These are phyloP conservation scores for Cydia fagiglandana DNA, from an alignment of 1,140 invertebrate species.

Conservation along the genomic window DNA sequence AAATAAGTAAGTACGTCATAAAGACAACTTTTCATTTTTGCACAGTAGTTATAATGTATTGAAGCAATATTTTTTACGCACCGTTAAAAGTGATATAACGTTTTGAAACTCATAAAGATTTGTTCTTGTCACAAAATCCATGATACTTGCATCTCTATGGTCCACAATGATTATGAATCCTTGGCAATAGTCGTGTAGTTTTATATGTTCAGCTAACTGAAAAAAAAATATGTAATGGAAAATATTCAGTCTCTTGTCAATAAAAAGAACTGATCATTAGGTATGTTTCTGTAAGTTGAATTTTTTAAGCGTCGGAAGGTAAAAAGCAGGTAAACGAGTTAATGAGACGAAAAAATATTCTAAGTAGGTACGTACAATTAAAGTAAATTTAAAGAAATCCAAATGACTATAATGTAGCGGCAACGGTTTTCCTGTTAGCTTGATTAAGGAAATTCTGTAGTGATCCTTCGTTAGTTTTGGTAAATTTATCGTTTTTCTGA, in stretches of 20 bases:
- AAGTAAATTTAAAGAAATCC: background rate
- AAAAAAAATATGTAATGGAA: conserved; percentile 13
- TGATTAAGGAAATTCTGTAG: conserved; percentile 39
- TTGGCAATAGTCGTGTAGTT: conserved; percentile 44
- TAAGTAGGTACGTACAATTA: background rate
- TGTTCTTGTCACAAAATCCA: conserved; percentile 38
- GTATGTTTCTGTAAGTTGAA: no score
- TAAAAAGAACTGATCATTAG: no score
- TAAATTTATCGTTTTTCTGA: conserved; percentile 24
- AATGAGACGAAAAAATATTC: background rate
- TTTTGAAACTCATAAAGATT: conserved; percentile 42
- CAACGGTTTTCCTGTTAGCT: background rate
- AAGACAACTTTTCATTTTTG: no score
- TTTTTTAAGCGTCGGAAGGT: no score
- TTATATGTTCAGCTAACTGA: conserved; percentile 44
- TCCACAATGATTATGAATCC: conserved; percentile 43
- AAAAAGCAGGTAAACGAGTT: background rate
- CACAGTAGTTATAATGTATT: no score
- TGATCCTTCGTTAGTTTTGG: conserved; percentile 42
- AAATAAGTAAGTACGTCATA: no score
- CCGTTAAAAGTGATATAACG: conserved; percentile 38
- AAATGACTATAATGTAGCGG: background rate
- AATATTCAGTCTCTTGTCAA: no score
- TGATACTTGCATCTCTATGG: conserved; percentile 36
- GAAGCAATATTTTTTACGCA: conserved; percentile 29